Base-by-base conservation (phyloP, 1,140 invertebrate genomes). In the Drosophila gunungcola region DNA sequence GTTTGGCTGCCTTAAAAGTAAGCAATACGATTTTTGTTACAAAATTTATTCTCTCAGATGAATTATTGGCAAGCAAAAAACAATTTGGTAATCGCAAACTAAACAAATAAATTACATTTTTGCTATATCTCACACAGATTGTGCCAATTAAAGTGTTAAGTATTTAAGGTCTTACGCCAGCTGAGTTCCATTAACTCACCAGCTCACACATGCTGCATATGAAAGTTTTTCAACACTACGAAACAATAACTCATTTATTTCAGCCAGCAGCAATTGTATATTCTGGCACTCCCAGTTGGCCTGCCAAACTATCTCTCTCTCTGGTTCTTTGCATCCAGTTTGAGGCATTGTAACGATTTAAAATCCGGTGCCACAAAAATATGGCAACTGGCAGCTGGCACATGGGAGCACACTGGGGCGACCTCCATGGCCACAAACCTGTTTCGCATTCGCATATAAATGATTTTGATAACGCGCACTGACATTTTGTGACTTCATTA, bases 401-500 rank as follows among this genome's bases (percentile, higher is more conserved):
- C 68, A 57, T 70, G 68, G 67, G 64, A 70, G 64, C n/a, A 9
- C 42, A 9, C 42, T 34, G 48, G 12, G 27, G 11, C 63, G 63
- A 67, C 63, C 56, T 70, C 58, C 60, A 56, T 56, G 72, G 42
- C 60, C 58, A 42, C 29, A 64, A 75, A 77, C 62, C 63, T 78
- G 73, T 62, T 62, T 55, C 41, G 72, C 63, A 75, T 53, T 62
- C 54, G 76, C 74, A 78, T 72, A 64, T 70, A 78, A 76, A 72
- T 74, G 77, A 73, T 80, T 77, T 79, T 79, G 55, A 74, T 73
- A 79, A 79, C 69, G 62, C 68, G 45, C 54, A 68, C 76, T 65
- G 77, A 73, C 76, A 80, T 73, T 67, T 80, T 80, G 78, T 75
- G 72, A 68, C 72, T 80, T 73, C 42, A 81, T 76, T 72, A 81